These are phyloP conservation scores for Myzus persicae DNA, from an alignment of 1,140 invertebrate species.

Conservation along the genomic window DNA sequence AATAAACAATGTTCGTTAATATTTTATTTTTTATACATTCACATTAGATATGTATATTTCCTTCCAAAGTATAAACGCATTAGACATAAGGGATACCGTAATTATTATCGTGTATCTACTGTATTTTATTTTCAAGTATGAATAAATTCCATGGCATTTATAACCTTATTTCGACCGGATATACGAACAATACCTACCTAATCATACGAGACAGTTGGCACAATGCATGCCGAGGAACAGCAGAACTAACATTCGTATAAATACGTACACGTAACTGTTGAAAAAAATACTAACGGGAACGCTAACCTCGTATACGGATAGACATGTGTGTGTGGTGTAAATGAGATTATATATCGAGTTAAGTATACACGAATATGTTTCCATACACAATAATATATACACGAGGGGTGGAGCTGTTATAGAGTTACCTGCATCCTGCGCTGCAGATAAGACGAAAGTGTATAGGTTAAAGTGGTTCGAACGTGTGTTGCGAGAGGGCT, in stretches of 20 bases:
- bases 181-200: background rate
- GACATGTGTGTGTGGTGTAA: background rate
- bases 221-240: background rate
- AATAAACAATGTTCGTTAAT: too few relatives aligned
- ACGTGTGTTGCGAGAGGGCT: background rate
- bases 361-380: background rate
- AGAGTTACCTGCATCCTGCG: background rate
- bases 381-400: background rate
- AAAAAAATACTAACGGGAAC: background rate
- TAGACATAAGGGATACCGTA: background rate
- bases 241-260: background rate
- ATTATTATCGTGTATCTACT: background rate
- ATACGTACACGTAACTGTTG: background rate
- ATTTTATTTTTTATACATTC: background rate
- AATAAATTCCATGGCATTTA: background rate
- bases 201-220: background rate
- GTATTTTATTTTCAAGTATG: background rate
- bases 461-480: background rate
- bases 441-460: background rate
- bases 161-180: background rate
- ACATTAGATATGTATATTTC: background rate
- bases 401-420: background rate
- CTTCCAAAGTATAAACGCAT: background rate
- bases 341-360: slow-evolving; percentile 4
- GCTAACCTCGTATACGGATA: background rate